Conservation (phyloP, 2,797 vertebrate genomes). For the Ctenopoma multispine region DNA sequence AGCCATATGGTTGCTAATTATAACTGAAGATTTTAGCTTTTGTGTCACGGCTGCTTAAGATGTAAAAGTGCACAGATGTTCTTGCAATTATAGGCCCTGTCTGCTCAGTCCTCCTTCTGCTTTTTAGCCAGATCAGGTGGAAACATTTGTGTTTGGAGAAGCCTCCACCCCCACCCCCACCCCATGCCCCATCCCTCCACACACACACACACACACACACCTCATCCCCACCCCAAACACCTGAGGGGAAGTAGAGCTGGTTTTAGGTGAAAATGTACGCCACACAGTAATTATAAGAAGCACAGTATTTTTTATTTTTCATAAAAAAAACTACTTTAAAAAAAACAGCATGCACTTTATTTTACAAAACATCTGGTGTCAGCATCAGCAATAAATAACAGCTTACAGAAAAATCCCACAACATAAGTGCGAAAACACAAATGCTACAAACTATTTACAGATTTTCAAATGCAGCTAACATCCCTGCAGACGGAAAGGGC, state of each 20-base stretch:
- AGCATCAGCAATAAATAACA: constrained; percentile 85
- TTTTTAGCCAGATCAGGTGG: constrained; percentile 79
- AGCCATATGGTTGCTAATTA: constrained; percentile 74
- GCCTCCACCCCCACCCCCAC: constrained; percentile 4
- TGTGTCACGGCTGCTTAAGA: constrained; percentile 71
- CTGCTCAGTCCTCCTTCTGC: constrained; percentile 63
- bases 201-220: constrained; percentile 29
- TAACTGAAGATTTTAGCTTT: constrained; percentile 63
- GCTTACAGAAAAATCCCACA: constrained; percentile 65
- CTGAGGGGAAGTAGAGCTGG: constrained; percentile 13
- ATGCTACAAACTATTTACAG: constrained; percentile 79
- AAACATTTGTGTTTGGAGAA: constrained; percentile 76
- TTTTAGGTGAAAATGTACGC: constrained; percentile 48
- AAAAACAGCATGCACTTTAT: constrained; percentile 63
- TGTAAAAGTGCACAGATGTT: constrained; percentile 85
- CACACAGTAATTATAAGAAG: constrained; percentile 48
- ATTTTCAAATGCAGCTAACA: constrained; percentile 67
- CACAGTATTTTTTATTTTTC: constrained; percentile 69
- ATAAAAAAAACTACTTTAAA: constrained; percentile 56
- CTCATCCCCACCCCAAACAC: constrained; percentile 34
- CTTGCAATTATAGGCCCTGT: constrained; percentile 77
- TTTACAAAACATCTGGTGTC: constrained; percentile 76
- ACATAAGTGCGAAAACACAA: constrained; percentile 80
- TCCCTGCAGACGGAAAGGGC: constrained; percentile 45
- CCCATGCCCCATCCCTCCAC: not conserved